Percentiles rank a stretch among this genome's conserved stretches.
Conservation (phyloP, 92 coral and sea anemone genomes). For the Palythoa heliodiscus region DNA sequence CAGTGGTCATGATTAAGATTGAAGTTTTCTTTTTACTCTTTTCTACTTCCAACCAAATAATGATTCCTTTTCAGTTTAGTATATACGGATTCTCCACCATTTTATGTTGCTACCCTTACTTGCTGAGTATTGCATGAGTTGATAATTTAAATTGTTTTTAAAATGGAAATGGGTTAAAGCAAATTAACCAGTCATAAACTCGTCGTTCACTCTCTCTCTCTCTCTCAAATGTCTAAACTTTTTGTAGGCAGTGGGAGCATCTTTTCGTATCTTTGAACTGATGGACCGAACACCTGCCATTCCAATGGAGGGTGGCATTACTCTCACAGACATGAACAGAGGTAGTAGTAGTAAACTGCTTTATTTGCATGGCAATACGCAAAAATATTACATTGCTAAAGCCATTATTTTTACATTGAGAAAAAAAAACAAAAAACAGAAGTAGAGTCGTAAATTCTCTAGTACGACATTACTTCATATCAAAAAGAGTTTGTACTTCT, state of each 20-base stretch:
- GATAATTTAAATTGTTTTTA: too few species aligned
- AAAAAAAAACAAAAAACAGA: too few species aligned
- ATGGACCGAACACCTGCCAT: conserved; percentile 92
- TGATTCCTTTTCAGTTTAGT: not conserved
- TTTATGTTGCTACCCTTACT: not conserved
- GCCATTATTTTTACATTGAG: too few species aligned
- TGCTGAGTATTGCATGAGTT: not conserved
- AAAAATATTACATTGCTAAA: too few species aligned
- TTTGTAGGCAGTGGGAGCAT: conserved; percentile 94
- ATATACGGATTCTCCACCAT: not conserved
- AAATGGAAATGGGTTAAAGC: too few species aligned
- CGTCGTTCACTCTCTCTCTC: not conserved
- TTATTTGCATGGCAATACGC: too few species aligned
- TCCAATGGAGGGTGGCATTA: conserved; percentile 64
- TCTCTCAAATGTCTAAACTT: not conserved
- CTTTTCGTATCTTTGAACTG: conserved; percentile 88
- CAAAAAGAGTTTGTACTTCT: too few species aligned
- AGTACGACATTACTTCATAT: too few species aligned
- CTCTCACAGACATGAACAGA: conserved; percentile 61
- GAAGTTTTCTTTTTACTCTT: not conserved
- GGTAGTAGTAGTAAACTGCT: too few species aligned
- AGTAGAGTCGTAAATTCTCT: too few species aligned
- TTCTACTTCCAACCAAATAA: not conserved
- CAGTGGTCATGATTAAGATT: not conserved
- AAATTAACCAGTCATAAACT: too few species aligned